Base-by-base conservation (phyloP, 2,113 vertebrate species). In the Butastur rufipennis region DNA sequence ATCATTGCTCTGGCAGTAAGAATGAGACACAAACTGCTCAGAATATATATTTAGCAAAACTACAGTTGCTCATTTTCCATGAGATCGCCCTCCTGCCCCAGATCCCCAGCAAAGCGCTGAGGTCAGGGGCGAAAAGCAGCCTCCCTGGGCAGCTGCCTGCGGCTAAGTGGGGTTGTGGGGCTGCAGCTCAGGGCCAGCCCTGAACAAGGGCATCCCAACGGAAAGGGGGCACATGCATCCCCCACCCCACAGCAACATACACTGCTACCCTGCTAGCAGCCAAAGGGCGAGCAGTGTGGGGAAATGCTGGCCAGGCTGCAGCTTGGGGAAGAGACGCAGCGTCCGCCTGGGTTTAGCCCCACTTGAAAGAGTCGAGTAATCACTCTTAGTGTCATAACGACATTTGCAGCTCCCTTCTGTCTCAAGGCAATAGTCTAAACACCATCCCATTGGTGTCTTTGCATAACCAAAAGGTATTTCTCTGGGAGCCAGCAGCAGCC, bases 141-240 rank as follows among this genome's bases (percentile, higher is more conserved):
- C 16, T 63, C 27, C n/a, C 8, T 0, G 3, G 38, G 32, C 14
- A 22, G 56, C 12, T 26, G 71, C 55, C 58, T 38, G 50, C 8
- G 13, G 59, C 12, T 9, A 10, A 27, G 17, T 1, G 0, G 11
- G 7, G 11, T 11, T 5, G 0, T 6, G 58, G 3, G 29, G 34
- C 80, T 58, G 32, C 3, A 11, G 20, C 36, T 23, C 3, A 1
- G 45, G 47, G 65, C 42, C 61, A 87, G 45, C 16, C 55, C 50
- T 9, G 48, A 34, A 19, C 23, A 23, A 34, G 32, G 5, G 3
- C 2, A 2, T 55, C 32, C 5, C 1, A 1, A 29, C 2, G 26
- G 48, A 42, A 71, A 56, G 48, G 32, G 20, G 31, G 36, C 26
- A 16, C 19, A 3, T 0, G 1, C 8, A 19, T 7, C 27, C 27